These are phyloP conservation scores for Falco novaeseelandiae DNA, from an alignment of 2,797 vertebrate genomes.

Conservation along the genomic window DNA sequence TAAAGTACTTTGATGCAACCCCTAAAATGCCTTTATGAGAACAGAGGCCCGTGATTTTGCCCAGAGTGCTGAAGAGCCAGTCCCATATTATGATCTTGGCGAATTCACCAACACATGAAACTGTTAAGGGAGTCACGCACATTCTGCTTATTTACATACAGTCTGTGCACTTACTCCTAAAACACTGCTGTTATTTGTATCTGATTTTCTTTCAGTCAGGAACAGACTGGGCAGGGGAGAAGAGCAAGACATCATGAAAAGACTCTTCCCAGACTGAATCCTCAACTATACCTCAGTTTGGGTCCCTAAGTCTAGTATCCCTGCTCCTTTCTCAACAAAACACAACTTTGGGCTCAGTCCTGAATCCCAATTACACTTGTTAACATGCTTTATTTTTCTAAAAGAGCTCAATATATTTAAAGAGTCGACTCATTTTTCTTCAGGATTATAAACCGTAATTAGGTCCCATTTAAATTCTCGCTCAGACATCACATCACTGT, in stretches of 20 bases:
- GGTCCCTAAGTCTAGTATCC: not conserved
- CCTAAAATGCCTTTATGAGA: not conserved
- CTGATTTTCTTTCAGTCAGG: not conserved
- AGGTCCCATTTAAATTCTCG: not conserved
- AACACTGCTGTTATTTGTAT: not conserved
- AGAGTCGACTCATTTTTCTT: not conserved
- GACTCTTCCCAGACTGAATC: not conserved
- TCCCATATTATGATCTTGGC: not conserved
- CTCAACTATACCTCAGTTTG: not conserved
- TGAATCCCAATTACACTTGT: not conserved
- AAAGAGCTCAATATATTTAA: not conserved
- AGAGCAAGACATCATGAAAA: not conserved
- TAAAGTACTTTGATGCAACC: not conserved
- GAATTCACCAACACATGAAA: not conserved
- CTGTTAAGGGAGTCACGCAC: not conserved
- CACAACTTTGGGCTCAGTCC: not conserved
- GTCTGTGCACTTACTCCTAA: not conserved
- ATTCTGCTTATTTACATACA: not conserved
- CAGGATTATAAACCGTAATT: not conserved
- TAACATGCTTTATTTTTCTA: not conserved
- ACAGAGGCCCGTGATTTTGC: not conserved
- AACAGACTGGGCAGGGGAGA: not conserved
- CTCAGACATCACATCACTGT: not conserved
- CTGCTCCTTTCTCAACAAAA: not conserved
- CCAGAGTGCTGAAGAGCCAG: not conserved